Base-by-base conservation (phyloP, 2,113 vertebrate genomes). In the Hipposideros armiger region DNA sequence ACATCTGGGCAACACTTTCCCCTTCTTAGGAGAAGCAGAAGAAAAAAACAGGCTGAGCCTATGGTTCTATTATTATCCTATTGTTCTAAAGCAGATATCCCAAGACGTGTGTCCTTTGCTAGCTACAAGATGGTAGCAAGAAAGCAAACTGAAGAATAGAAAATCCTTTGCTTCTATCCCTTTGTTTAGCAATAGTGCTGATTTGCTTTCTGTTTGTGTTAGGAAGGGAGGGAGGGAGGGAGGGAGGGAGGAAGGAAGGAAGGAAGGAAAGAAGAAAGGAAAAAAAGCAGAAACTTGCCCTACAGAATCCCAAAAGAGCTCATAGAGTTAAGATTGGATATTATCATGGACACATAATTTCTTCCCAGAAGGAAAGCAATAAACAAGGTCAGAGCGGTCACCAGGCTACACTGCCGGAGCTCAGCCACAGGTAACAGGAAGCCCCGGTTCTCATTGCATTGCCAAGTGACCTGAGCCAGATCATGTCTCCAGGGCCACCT, bases 171-270 rank as follows among this genome's bases (percentile, higher is more conserved):
- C 54, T 6, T 87, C 4, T 95, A n/a, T 76, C 9, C 4, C 11
- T 95, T 62, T 56, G 50, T 81, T 90, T 72, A 81, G 26, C 50
- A 81, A 16, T 66, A 16, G 30, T 17, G 11, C 10, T 58, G 0
- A 50, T 56, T 77, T 69, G 47, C 19, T 95, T 91, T 84, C 47
- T 83, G 47, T 77, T 82, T 85, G 24, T 40, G 60, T 74, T 85
- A 36, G 4, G 22, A 58, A 81, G 36, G 78, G 42, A 72, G 20
- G 60, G 22, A 40, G 52, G 76, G 36, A 56, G 13, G 70, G 45
- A 73, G 24, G 13, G 20, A 45, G 70, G 40, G 3, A 42, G 19
- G n/a, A 11, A 40, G 40, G 22, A 5, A 70, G 17, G 50, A 52
- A 52, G 28, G 28, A 16, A 32, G 9, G 16, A 10, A 78, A 32